phyloP scores from a whole-genome alignment of 2,113 vertebrate species.

The Copsychus sechellarum region DNA sequence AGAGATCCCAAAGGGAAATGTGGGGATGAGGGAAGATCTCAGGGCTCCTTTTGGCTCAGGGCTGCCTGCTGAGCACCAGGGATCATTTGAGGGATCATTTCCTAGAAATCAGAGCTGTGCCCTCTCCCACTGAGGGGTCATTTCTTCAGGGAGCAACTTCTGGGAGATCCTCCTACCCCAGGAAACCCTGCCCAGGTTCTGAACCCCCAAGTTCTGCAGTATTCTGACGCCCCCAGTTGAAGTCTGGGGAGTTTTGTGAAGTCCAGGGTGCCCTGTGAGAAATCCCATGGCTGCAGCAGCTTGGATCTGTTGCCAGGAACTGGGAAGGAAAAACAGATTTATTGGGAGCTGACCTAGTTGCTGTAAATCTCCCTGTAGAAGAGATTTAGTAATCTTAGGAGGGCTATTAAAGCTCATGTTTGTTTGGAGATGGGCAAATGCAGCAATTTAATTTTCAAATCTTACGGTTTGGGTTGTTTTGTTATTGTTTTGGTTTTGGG shows the following conservation, averaged over 20 bases:
- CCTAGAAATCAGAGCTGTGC: not conserved
- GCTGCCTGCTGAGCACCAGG: not conserved
- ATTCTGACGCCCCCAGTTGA: rapidly evolving
- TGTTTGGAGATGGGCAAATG: constrained; percentile 16
- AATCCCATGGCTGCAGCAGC: not conserved
- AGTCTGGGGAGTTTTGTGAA: not conserved
- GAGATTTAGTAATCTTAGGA: constrained; percentile 27
- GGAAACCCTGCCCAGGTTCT: not conserved
- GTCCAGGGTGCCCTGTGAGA: not conserved
- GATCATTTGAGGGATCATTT: not conserved
- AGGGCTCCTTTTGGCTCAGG: not conserved
- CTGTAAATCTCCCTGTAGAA: not conserved
- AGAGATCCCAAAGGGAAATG: rapidly evolving
- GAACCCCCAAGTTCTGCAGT: not conserved
- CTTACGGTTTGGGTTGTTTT: not conserved
- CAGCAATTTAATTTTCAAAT: constrained; percentile 20
- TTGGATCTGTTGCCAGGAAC: not conserved
- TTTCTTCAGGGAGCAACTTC: not conserved
- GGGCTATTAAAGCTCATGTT: not conserved
- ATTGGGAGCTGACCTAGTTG: constrained; percentile 37
- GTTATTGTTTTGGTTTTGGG: not conserved
- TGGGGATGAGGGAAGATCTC: not conserved
- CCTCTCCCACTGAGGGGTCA: rapidly evolving
- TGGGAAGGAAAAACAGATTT: not conserved
- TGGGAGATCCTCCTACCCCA: not conserved